phyloP scores from a whole-genome alignment of 1,140 invertebrate species.

The Bombus superbus region DNA sequence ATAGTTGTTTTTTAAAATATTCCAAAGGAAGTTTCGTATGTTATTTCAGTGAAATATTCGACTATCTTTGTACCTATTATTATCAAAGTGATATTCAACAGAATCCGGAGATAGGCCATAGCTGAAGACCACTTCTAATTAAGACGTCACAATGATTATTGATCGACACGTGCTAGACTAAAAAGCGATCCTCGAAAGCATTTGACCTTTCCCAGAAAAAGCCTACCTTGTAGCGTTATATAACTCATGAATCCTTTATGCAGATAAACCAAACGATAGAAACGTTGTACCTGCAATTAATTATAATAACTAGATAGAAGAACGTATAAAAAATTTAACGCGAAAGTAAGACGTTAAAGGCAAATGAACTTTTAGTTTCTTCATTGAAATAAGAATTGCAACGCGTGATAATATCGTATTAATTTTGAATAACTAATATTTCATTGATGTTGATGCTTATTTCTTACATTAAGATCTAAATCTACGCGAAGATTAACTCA shows the following conservation, averaged over 20 bases:
- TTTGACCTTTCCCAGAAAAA: background rate
- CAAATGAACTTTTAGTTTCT: too few relatives aligned
- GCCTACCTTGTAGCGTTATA: background rate
- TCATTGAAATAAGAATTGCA: background rate
- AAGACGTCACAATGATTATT: background rate
- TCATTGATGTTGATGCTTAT: too few relatives aligned
- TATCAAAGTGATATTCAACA: background rate
- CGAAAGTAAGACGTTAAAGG: too few relatives aligned
- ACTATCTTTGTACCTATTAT: background rate
- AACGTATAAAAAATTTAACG: too few relatives aligned
- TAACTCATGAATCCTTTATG: background rate
- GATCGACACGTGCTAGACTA: background rate
- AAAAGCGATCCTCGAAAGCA: background rate
- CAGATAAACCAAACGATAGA: background rate
- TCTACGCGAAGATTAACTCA: too few relatives aligned
- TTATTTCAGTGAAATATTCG: background rate
- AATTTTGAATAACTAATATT: background rate
- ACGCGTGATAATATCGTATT: background rate
- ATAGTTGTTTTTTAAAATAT: background rate
- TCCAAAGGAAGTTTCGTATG: background rate
- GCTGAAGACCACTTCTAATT: background rate
- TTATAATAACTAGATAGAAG: too few relatives aligned
- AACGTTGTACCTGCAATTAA: background rate
- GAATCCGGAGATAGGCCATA: background rate
- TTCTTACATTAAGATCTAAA: too few relatives aligned